Evolutionary conservation across 2,888 invertebrate species (phyloP).

Genomic region (Agonopterix heracliana): DNA sequence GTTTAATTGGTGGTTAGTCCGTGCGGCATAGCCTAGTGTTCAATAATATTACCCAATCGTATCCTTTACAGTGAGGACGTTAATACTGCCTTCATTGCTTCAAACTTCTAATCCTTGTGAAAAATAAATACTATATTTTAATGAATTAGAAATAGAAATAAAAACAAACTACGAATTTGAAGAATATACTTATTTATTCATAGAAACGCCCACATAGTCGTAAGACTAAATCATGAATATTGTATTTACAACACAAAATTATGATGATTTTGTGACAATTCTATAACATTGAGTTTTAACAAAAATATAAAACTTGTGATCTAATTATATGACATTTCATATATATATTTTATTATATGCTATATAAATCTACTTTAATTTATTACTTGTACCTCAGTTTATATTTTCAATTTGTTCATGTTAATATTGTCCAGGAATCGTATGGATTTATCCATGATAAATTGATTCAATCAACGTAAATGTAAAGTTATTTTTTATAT

Average conservation of each 20-base stretch:
- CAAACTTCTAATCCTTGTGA: constrained; percentile 13
- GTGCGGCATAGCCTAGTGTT: constrained; percentile 3
- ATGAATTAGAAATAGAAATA: constrained; percentile 32
- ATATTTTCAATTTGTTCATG: constrained; percentile 31
- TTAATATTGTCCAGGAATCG: constrained; percentile 44
- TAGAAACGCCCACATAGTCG: constrained; percentile 48
- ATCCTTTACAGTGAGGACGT: no score
- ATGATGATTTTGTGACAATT: constrained; percentile 8
- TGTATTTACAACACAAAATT: constrained; percentile 37
- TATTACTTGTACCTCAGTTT: constrained; percentile 50
- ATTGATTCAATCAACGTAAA: constrained; percentile 37
- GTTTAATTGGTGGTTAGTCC: neutral
- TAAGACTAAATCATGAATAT: constrained; percentile 37
- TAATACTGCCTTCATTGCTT: constrained; percentile 2
- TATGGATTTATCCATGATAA: constrained; percentile 27
- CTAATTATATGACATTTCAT: constrained; percentile 19
- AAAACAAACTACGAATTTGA: constrained; percentile 65
- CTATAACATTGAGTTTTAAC: constrained; percentile 12
- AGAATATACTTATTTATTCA: constrained; percentile 69
- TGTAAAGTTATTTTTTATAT: constrained; percentile 5
- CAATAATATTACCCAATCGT: neutral
- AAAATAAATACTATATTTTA: constrained; percentile 18
- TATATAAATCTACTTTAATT: constrained; percentile 38
- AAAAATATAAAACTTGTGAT: constrained; percentile 16
- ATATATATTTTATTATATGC: constrained; percentile 20